Evolutionary conservation across 2,888 invertebrate species (phyloP).

Genomic region (Deladenus siricidicola): DNA sequence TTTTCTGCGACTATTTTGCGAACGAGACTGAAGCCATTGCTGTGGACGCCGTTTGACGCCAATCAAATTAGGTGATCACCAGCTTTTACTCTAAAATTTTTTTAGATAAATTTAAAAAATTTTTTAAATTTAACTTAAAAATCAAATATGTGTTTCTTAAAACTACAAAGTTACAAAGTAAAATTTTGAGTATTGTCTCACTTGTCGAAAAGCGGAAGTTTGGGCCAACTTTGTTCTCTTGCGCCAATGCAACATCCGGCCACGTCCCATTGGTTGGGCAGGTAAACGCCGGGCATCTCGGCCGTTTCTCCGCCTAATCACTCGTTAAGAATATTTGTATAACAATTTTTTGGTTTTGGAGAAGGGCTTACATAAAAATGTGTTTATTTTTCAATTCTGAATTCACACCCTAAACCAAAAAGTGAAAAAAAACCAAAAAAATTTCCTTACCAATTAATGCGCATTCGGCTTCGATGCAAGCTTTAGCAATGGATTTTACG

Average conservation of each 20-base stretch:
- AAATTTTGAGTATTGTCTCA: conserved; percentile 7
- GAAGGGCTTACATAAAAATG: too few species aligned
- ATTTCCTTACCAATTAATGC: conserved; percentile 68
- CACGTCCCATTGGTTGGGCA: conserved; percentile 77
- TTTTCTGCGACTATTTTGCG: conserved; percentile 68
- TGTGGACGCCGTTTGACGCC: conserved; percentile 82
- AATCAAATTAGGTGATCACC: conserved; percentile 79
- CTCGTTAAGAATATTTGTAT: not conserved
- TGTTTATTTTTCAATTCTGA: too few species aligned
- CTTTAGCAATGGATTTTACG: conserved; percentile 76
- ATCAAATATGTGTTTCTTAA: too few species aligned
- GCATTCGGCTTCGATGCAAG: conserved; percentile 76
- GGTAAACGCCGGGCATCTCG: conserved; percentile 91
- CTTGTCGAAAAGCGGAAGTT: conserved; percentile 30
- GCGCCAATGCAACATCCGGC: conserved; percentile 93
- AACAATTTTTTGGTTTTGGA: too few species aligned
- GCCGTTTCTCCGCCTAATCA: conserved; percentile 81
- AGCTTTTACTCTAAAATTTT: conserved; percentile 58
- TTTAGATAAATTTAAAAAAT: not conserved
- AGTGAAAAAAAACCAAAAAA: not conserved
- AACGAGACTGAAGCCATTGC: conserved; percentile 85
- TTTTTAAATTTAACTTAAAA: too few species aligned
- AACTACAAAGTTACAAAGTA: too few species aligned
- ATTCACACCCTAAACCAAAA: too few species aligned
- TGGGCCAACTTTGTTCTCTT: conserved; percentile 67